A percentile compares a stretch with the other conserved stretches of the same genome.
Conservation (phyloP, 2,888 invertebrate species). For the Papilio protenor region DNA sequence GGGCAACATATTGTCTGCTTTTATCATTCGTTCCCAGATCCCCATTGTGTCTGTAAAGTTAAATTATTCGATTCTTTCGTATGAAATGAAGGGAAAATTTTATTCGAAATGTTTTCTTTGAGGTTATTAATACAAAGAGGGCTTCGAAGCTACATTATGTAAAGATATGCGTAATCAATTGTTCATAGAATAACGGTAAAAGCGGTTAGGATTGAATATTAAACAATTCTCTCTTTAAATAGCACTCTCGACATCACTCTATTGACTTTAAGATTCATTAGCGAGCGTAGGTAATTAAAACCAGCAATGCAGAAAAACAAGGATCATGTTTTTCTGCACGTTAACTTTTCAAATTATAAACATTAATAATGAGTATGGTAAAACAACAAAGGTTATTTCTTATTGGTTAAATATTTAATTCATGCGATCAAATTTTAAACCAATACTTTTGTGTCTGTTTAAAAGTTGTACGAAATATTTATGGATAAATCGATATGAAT, state of each 20-base stretch:
- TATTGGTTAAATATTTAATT: not conserved
- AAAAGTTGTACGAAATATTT: not conserved
- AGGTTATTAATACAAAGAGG: conserved; percentile 13
- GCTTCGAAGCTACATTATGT: conserved; percentile 26
- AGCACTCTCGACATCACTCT: not conserved
- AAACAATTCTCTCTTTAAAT: conserved; percentile 29
- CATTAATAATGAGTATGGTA: not conserved
- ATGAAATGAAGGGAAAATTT: conserved; percentile 8
- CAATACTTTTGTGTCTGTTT: not conserved
- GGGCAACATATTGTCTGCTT: not conserved
- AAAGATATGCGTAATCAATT: conserved; percentile 33
- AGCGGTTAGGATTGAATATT: conserved; percentile 35
- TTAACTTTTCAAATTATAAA: not conserved
- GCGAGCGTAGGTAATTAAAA: not conserved
- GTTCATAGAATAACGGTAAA: conserved; percentile 19
- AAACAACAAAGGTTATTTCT: not conserved
- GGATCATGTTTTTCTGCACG: not conserved
- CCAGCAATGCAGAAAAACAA: not conserved
- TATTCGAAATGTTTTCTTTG: conserved; percentile 5
- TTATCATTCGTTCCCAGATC: conserved; percentile 4
- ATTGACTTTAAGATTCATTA: conserved; percentile 20
- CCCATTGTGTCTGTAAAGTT: not conserved
- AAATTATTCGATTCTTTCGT: not conserved
- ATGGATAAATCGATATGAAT: not conserved
- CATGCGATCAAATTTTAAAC: not conserved